Base-by-base conservation (phyloP, 2,113 vertebrate species). In the Actenoides hombroni region DNA sequence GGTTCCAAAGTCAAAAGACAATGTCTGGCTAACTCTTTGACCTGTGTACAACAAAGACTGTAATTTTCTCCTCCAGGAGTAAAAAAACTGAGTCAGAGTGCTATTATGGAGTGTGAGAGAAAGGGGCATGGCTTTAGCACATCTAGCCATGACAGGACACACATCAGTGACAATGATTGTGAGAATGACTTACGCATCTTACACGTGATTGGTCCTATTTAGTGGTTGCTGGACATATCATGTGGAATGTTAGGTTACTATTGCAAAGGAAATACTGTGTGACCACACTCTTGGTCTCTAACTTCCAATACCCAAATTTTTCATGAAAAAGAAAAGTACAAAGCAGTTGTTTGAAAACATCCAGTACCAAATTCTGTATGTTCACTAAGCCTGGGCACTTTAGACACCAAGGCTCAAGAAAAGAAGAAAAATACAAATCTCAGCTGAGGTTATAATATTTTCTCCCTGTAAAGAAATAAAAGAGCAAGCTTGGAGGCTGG, bases 51-150 rank as follows among this genome's bases (percentile, higher is more conserved):
- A 9, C 6, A 79, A 60, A 90, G 10, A 3, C 5, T 7, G 24
- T 25, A 39, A 39, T 77, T 89, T 73, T 60, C 35, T 69, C 6
- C 31, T 56, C 15, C 15, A 51, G 29, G 9, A 31, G 3, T 29
- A 59, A 0, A 6, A 49, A 56, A 35, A 3, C 6, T 8, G 1
- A 65, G 37, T 19, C 51, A 5, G 28, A 40, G 33, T 28, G 28
- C 28, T 78, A 14, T 73, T 74, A 40, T 1, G 3, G 24, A 35
- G 8, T 17, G 7, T 53, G 18, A 65, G 12, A 75, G 42, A 61
- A 91, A 68, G 20, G 4, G 7, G 40, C 24, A 14, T 51, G 33
- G 9, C 17, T 61, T 83, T 61, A 68, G 11, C 11, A n/a, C 3
- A 39, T 26, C 10, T 33, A 73, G 23, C 5, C 46, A 56, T 26